Evolutionary conservation across 2,888 invertebrate genomes (phyloP).

Genomic region (Clusia tigrina): DNA sequence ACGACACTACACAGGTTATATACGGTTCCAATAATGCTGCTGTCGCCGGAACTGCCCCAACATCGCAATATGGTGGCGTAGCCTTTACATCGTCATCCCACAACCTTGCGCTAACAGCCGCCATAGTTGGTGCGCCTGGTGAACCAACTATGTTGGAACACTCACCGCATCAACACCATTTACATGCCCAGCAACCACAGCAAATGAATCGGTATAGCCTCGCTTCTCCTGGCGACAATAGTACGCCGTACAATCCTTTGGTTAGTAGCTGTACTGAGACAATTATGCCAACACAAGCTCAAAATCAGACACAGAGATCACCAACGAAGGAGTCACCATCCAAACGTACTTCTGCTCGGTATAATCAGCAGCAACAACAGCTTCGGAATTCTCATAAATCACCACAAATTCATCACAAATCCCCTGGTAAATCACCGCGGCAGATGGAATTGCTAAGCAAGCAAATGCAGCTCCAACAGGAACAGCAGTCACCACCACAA

Average conservation of each 20-base stretch:
- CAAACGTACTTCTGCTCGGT: slow-evolving; percentile 53
- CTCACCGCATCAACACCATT: slow-evolving; percentile 43
- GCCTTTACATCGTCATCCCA: slow-evolving; percentile 84
- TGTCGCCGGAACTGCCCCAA: slow-evolving; percentile 22
- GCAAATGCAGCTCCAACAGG: slow-evolving; percentile 40
- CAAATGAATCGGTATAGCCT: slow-evolving; percentile 44
- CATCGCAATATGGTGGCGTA: slow-evolving; percentile 66
- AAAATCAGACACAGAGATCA: slow-evolving; percentile 33
- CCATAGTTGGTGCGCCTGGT: slow-evolving; percentile 74
- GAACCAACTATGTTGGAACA: slow-evolving; percentile 39
- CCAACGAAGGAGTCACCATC: slow-evolving; percentile 54
- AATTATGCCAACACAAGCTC: slow-evolving; percentile 40
- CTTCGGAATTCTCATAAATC: slow-evolving; percentile 66
- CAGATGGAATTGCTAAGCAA: slow-evolving; percentile 66
- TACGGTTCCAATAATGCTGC: slow-evolving; percentile 26
- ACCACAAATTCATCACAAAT: slow-evolving; percentile 69
- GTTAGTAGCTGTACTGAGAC: slow-evolving; percentile 46
- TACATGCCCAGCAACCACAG: slow-evolving; percentile 34
- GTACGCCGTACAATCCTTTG: slow-evolving; percentile 42
- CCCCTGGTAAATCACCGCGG: slow-evolving; percentile 75
- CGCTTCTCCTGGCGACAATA: slow-evolving; percentile 43
- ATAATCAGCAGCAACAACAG: slow-evolving; percentile 45
- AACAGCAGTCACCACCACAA: slow-evolving; percentile 47
- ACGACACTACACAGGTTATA: slow-evolving; percentile 21
- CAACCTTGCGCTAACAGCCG: slow-evolving; percentile 81